Base-by-base conservation (phyloP, 2,797 vertebrate genomes). In the Phaenicophaeus curvirostris region DNA sequence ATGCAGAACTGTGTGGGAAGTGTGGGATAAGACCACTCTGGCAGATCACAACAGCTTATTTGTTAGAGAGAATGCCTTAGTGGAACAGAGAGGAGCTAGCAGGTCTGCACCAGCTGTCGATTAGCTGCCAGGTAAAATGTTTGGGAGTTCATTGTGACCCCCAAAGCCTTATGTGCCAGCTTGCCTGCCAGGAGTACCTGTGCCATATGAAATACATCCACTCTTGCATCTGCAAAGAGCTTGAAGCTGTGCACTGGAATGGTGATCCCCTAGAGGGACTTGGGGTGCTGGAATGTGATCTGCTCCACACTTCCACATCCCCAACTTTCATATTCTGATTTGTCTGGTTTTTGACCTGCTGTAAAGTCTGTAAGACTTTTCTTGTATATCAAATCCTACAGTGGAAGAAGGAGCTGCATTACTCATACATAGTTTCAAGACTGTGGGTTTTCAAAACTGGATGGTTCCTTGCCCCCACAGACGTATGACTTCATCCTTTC, bases 341-440 rank as follows among this genome's bases (percentile, higher is more conserved):
- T 89, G 80, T 71, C 92, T 82, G 39, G 13, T 59, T 90, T 91
- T 63, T 75, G 51, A 85, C 6, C n/a, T 6, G 3, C 13, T 3
- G 1, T n/a, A n/a, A n/a, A n/a, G n/a, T 58, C 72, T 57, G 28
- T 35, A 33, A 89, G 35, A 42, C 55, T 71, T 57, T 65, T 85
- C 41, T 57, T 83, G 54, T 46, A 53, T 6, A 4, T 39, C 2
- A 2, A 35, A 66, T 72, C 85, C 55, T 80, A 61, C 17, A 13
- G n/a, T 2, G 8, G 9, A 23, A 91, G 57, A 95, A 89, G n/a
- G 44, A 87, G 27, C 50, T 66, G 74, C 53, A 74, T 94, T 89
- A 89, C 81, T 93, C 89, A 95, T 48, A 67, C 57, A 30, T 42
- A 33, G 66, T 93, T 95, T 83, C 90, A 95, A 92, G 95, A 90